Evolutionary conservation across 2,888 invertebrate species (phyloP).

Genomic region (Dugesia japonica): DNA sequence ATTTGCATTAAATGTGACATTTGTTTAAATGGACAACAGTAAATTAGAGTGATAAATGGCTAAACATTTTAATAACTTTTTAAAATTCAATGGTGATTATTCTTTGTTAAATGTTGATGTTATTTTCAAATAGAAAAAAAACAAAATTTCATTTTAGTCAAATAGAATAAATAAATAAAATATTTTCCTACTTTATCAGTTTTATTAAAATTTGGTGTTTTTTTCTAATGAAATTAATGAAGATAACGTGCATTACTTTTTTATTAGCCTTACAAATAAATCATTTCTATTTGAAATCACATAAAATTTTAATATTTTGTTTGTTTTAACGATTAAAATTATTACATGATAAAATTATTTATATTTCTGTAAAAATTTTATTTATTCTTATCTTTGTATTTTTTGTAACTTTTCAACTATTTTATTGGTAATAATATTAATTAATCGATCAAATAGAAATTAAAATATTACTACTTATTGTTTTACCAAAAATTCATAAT

Average conservation of each 20-base stretch:
- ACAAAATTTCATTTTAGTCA: neutral
- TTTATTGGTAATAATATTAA: too few species aligned
- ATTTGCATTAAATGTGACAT: slow-evolving; percentile 15
- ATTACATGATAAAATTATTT: too few species aligned
- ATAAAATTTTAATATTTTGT: too few species aligned
- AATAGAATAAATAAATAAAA: neutral
- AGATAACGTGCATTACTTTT: neutral
- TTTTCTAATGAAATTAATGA: neutral
- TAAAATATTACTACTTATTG: too few species aligned
- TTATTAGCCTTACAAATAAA: too few species aligned
- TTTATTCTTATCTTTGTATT: too few species aligned
- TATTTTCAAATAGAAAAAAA: neutral
- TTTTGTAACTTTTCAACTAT: too few species aligned
- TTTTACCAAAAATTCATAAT: too few species aligned
- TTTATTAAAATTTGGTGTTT: neutral
- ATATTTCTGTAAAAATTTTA: too few species aligned
- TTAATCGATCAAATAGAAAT: too few species aligned
- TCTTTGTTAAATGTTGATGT: neutral
- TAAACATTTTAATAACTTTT: neutral
- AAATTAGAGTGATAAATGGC: neutral
- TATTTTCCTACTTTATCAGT: neutral
- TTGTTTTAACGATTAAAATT: too few species aligned
- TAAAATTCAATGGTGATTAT: neutral
- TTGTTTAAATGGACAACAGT: slow-evolving; percentile 9
- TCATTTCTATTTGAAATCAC: too few species aligned